Base-by-base conservation (phyloP, 1,140 invertebrate species). In the Aphaenogaster floridana region DNA sequence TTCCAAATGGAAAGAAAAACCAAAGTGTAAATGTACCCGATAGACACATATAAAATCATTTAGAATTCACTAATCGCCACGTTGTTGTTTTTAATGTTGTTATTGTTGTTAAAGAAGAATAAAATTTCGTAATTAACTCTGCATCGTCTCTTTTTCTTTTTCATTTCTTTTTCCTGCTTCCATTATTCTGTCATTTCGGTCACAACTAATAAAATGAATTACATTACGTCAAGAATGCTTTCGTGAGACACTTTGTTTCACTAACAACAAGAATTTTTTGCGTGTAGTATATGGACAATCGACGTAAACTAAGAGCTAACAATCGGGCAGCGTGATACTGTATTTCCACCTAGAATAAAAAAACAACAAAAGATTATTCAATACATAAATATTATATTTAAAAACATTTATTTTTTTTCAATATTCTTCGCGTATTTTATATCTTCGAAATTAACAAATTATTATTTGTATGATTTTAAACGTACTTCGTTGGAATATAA, bases 281-380 rank as follows among this genome's bases (percentile, higher is more conserved):
- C 86, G 91, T 92, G 91, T 93, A 94, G 86, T 94, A 90, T 94
- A 94, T 93, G 93, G 94, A 93, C 93, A 95, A 94, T 92, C 92
- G 95, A 94, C 92, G 94, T 94, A 94, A 95, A 95, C 93, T 95
- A 95, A 94, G 94, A 92, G 93, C 93, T 95, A 95, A 95, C 92
- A 93, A 93, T 94, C 93, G 94, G 94, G 94, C 93, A 95, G 94
- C 94, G 91, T 94, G 93, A 88, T 93, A 93, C 86, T 94, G 83
- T 93, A 91, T 80, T 92, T 94, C 92, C 94, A 95, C 93, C 95
- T 95, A 91, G 36, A 94, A 94, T 36, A 83, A 89, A 81, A 80
- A 88, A 81, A n/a, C 13, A 36, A 66, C 7, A 74, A 74, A 72
- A 28, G 4, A 6, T 11, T 54, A 54, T 21, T 39, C 4, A 36